A percentile compares a stretch with the other conserved stretches of the same genome.
phyloP scores from a whole-genome alignment of 1,140 invertebrate species.

The Daktulosphaira vitifoliae region DNA sequence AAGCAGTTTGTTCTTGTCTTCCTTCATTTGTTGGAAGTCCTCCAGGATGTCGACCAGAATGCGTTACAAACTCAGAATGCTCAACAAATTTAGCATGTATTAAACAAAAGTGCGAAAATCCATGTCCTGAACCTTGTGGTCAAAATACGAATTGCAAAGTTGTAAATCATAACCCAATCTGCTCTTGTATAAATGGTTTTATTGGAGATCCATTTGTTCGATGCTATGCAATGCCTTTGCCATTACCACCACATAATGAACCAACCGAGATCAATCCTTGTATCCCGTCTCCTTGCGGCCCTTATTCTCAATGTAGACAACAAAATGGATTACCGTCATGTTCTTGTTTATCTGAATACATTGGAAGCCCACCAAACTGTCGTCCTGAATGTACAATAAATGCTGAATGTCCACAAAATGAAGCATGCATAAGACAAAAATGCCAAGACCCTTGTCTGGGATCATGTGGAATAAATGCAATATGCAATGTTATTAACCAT shows the following conservation, averaged over 20 bases:
- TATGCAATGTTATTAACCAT: constrained; percentile 58
- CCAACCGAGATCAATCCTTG: constrained; percentile 55
- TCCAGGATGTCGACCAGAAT: constrained; percentile 55
- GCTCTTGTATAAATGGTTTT: constrained; percentile 45
- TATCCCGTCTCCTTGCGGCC: constrained; percentile 59
- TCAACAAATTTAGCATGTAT: constrained; percentile 51
- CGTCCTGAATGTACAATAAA: constrained; percentile 58
- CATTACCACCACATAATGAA: constrained; percentile 40
- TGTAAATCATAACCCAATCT: constrained; percentile 48
- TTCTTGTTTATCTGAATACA: constrained; percentile 52
- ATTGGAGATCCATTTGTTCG: constrained; percentile 50
- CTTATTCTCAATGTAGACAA: constrained; percentile 56
- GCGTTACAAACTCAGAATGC: constrained; percentile 54
- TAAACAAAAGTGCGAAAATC: constrained; percentile 51
- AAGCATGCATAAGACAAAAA: constrained; percentile 58
- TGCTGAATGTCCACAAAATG: constrained; percentile 51
- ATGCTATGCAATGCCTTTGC: constrained; percentile 41
- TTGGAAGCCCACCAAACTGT: constrained; percentile 55
- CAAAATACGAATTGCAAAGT: constrained; percentile 49
- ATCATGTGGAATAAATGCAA: constrained; percentile 54
- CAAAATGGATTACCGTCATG: constrained; percentile 54
- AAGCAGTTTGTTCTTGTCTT: constrained; percentile 57
- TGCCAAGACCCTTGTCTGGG: constrained; percentile 59
- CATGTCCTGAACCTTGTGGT: constrained; percentile 50
- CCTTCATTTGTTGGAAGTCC: constrained; percentile 52